phyloP scores from a whole-genome alignment of 2,113 vertebrate genomes.

The Petroica traversi region DNA sequence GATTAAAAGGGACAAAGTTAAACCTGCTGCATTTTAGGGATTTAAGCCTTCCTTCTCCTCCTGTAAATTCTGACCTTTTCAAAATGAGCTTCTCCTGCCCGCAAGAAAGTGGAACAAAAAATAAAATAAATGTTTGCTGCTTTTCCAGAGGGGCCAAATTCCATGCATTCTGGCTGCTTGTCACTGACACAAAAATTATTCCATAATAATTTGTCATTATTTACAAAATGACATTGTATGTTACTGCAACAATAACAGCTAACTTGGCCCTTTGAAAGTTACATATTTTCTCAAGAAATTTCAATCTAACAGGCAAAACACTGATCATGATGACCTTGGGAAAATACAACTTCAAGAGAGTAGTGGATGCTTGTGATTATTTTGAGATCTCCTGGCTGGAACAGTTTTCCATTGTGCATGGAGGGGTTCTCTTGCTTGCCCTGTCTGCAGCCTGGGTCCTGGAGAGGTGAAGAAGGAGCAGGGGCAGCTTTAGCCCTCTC shows the following conservation, averaged over 20 bases:
- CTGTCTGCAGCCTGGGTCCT: not conserved
- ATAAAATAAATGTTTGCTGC: not conserved
- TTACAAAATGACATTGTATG: not conserved
- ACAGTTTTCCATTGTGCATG: not conserved
- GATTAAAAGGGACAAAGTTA: slow-evolving; percentile 14
- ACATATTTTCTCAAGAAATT: not conserved
- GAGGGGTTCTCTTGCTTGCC: not conserved
- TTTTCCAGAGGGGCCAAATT: not conserved
- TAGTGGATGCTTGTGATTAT: not conserved
- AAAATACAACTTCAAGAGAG: not conserved
- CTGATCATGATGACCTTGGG: not conserved
- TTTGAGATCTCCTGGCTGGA: not conserved
- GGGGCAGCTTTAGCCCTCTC: not conserved
- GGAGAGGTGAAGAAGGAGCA: not conserved
- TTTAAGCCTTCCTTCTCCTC: not conserved
- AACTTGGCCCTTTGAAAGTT: not conserved
- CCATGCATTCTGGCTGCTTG: not conserved
- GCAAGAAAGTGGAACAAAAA: not conserved
- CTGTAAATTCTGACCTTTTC: not conserved
- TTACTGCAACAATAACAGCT: not conserved
- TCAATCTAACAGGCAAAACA: not conserved
- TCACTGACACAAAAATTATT: not conserved
- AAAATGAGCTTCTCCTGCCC: not conserved
- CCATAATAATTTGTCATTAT: not conserved
- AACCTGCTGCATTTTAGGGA: not conserved